phyloP scores from a whole-genome alignment of 2,888 invertebrate species.

The Hetaerina titia region DNA sequence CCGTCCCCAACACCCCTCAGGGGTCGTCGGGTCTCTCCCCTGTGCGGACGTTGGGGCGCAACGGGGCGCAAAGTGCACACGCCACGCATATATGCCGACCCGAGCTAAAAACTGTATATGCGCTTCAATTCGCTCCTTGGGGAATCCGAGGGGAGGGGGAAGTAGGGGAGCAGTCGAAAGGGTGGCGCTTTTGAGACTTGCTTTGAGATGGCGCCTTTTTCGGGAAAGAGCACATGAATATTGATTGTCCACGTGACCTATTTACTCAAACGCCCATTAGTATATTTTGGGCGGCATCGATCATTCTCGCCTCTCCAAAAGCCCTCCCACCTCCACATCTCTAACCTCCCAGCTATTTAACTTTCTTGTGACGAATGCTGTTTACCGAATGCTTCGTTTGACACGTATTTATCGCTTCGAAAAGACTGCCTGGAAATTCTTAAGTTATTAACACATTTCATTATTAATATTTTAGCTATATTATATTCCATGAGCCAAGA shows the following conservation, averaged over 20 bases:
- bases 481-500: too few relatives aligned
- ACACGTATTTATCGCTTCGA: too few relatives aligned
- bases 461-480: too few relatives aligned
- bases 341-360: neutral
- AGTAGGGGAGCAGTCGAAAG: neutral
- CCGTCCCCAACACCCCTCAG: neutral
- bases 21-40: neutral
- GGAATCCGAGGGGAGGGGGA: neutral
- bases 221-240: neutral
- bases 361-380: neutral
- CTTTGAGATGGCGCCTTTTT: constrained; percentile 22
- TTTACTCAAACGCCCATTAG: constrained; percentile 34
- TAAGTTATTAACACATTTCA: too few relatives aligned
- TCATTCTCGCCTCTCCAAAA: neutral
- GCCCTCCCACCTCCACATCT: too few relatives aligned
- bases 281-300: constrained; percentile 30
- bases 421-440: too few relatives aligned
- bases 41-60: neutral
- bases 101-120: neutral
- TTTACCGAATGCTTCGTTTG: neutral
- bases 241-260: constrained; percentile 35
- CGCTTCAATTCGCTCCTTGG: neutral
- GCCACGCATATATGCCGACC: neutral
- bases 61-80: neutral
- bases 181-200: neutral